Conservation (phyloP, 2,113 vertebrate species). For the Poeciliopsis retropinna region DNA sequence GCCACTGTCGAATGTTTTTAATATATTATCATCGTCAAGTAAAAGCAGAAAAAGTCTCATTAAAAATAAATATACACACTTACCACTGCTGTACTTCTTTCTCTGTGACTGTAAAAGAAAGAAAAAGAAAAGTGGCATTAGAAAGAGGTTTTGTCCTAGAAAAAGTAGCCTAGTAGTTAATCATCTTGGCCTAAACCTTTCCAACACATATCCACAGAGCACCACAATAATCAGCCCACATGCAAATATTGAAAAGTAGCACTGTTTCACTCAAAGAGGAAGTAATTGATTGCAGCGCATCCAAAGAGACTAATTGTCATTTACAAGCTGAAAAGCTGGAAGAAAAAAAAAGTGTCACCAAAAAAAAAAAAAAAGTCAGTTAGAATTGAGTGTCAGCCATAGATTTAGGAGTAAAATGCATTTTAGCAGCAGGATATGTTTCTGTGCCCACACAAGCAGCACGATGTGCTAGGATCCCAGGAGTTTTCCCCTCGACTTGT, state of each 20-base stretch:
- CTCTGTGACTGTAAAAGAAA: slow-evolving; percentile 90
- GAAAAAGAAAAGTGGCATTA: slow-evolving; percentile 68
- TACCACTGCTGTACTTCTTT: slow-evolving; percentile 97
- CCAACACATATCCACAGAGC: slow-evolving; percentile 22
- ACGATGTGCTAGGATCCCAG: slow-evolving; percentile 47
- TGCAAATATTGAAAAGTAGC: slow-evolving; percentile 13
- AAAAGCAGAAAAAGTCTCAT: slow-evolving; percentile 19
- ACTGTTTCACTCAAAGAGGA: slow-evolving; percentile 4
- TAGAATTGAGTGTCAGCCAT: slow-evolving; percentile 34
- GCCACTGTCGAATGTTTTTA: neutral
- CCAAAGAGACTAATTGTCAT: slow-evolving; percentile 19
- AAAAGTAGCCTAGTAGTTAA: slow-evolving; percentile 40
- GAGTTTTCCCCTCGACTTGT: slow-evolving; percentile 25
- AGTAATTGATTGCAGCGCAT: neutral
- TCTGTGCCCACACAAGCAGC: slow-evolving; percentile 51
- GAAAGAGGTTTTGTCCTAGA: slow-evolving; percentile 44
- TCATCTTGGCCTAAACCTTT: slow-evolving; percentile 40
- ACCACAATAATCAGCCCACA: slow-evolving; percentile 7
- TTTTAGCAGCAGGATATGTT: slow-evolving; percentile 42
- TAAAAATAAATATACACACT: slow-evolving; percentile 74
- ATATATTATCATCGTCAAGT: slow-evolving; percentile 12
- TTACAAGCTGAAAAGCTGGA: neutral
- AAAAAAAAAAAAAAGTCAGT: slow-evolving; percentile 20
- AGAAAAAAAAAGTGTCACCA: slow-evolving; percentile 34
- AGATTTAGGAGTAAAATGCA: slow-evolving; percentile 36